A percentile compares a stretch with the other conserved stretches of the same genome.
Evolutionary conservation across 2,888 invertebrate species (phyloP).

Genomic region (Hypomecis atomaria): DNA sequence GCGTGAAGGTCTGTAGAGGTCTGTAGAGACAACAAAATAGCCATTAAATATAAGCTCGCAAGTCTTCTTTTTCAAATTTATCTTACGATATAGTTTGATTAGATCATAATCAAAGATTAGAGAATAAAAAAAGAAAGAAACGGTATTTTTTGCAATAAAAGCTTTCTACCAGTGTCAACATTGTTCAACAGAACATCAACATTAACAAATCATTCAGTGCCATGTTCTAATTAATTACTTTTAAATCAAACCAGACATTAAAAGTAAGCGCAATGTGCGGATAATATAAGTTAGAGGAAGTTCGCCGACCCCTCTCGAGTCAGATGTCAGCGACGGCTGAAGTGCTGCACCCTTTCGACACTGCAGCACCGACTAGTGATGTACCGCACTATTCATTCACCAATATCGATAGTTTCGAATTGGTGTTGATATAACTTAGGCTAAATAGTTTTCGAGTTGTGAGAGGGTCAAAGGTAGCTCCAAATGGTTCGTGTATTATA

Average conservation of each 20-base stretch:
- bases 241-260: slow-evolving; percentile 39
- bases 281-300: slow-evolving; percentile 56
- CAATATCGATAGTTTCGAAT: neutral
- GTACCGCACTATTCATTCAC: slow-evolving; percentile 30
- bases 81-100: no score
- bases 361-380: slow-evolving; percentile 71
- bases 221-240: slow-evolving; percentile 9
- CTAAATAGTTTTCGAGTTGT: no score
- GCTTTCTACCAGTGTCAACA: neutral
- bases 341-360: slow-evolving; percentile 81
- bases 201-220: neutral
- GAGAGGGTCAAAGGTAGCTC: no score
- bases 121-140: no score
- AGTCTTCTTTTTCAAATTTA: no score
- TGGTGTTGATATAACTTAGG: no score
- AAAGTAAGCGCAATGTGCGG: slow-evolving; percentile 52
- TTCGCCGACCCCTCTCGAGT: slow-evolving; percentile 74
- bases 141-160: no score
- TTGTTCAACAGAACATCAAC: neutral
- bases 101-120: no score
- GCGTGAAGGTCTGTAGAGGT: no score
- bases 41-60: no score
- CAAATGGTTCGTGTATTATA: no score
- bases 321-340: slow-evolving; percentile 73
- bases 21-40: no score